Conservation (phyloP, 2,888 invertebrate genomes). For the Scaptomyza reducta region DNA sequence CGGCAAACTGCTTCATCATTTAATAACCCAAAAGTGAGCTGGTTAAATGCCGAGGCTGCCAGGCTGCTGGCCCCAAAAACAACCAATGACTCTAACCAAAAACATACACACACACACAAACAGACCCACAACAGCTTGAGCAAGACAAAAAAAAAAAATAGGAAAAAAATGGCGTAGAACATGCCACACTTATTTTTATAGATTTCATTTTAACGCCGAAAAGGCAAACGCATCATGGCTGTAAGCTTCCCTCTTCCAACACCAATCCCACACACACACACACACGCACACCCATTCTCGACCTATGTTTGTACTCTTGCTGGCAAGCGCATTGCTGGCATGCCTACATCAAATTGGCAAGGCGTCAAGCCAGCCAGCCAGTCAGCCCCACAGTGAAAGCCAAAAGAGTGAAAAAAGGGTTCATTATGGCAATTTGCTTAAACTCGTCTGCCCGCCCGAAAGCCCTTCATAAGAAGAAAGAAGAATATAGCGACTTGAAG, state of each 20-base stretch:
- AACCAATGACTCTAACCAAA: conserved; percentile 30
- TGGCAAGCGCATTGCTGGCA: conserved; percentile 62
- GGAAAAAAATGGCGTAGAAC: conserved; percentile 65
- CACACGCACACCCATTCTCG: conserved; percentile 5
- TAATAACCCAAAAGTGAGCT: conserved; percentile 81
- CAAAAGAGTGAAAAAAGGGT: conserved; percentile 64
- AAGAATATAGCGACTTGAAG: conserved; percentile 38
- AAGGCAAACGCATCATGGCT: conserved; percentile 75
- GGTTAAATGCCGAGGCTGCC: conserved; percentile 75
- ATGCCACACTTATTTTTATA: conserved; percentile 80
- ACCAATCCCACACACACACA: conserved; percentile 1
- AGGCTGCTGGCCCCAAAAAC: conserved; percentile 53
- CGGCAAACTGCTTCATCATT: conserved; percentile 80
- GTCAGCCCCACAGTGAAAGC: conserved; percentile 29
- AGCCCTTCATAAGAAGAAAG: conserved; percentile 1
- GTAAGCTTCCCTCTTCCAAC: neutral
- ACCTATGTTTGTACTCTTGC: conserved; percentile 31
- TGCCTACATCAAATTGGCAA: conserved; percentile 79
- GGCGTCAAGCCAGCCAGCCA: conserved; percentile 70
- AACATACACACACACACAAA: conserved; percentile 17
- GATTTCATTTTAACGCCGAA: conserved; percentile 80
- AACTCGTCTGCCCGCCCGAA: conserved; percentile 53
- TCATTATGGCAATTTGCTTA: conserved; percentile 80
- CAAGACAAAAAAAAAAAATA: conserved; percentile 17
- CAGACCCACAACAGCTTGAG: conserved; percentile 63